These are phyloP conservation scores for Hyalella azteca DNA, from an alignment of 2,888 invertebrate species.

Conservation along the genomic window DNA sequence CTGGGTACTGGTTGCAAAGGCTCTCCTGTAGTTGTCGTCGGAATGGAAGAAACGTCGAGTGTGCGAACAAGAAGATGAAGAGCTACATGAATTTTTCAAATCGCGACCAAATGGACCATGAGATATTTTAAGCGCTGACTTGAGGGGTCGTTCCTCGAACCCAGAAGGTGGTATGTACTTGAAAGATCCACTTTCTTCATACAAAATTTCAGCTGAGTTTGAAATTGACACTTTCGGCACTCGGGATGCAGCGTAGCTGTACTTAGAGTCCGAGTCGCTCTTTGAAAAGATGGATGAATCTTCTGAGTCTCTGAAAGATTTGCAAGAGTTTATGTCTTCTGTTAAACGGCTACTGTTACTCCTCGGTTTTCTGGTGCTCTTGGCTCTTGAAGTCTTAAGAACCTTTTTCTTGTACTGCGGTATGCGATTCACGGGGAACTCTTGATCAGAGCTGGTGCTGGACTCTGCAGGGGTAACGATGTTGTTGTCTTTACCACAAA, in stretches of 20 bases:
- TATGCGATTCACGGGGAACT: slow-evolving; percentile 16
- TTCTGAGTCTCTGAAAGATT: slow-evolving; percentile 17
- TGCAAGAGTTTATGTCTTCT: not conserved
- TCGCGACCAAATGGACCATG: not conserved
- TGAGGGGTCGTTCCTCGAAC: slow-evolving; percentile 26
- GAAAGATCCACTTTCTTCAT: slow-evolving; percentile 38
- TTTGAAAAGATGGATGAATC: slow-evolving; percentile 33
- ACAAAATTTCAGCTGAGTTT: slow-evolving; percentile 42
- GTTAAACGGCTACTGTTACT: not conserved
- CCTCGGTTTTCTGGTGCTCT: slow-evolving; percentile 12
- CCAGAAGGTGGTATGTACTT: slow-evolving; percentile 26
- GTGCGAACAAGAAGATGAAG: not conserved
- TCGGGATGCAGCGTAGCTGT: slow-evolving; percentile 1
- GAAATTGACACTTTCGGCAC: slow-evolving; percentile 40
- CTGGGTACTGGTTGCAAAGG: slow-evolving; percentile 1
- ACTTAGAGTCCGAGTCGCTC: slow-evolving; percentile 6
- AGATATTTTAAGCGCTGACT: slow-evolving; percentile 36
- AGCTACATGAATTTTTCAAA: not conserved
- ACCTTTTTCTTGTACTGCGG: slow-evolving; percentile 27
- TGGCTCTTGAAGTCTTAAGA: slow-evolving; percentile 16
- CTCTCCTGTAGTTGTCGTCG: slow-evolving; percentile 17
- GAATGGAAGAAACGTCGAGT: not conserved
- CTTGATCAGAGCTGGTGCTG: slow-evolving; percentile 33
- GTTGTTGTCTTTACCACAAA: slow-evolving; percentile 13
- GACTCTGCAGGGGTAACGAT: slow-evolving; percentile 18